Conservation (phyloP, 2,888 invertebrate species). For the Andrena hattorfiana region DNA sequence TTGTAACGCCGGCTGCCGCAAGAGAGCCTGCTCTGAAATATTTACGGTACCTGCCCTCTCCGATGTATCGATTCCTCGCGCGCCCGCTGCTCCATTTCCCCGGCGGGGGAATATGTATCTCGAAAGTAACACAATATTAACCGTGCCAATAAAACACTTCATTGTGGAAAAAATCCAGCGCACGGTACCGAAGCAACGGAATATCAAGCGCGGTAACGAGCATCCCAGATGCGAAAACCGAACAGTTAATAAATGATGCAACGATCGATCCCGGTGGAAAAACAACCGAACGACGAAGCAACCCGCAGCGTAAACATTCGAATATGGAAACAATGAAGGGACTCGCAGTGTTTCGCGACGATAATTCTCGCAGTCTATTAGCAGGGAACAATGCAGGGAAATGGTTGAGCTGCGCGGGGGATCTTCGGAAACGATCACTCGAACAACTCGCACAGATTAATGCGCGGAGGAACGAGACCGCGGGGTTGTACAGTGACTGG, state of each 20-base stretch:
- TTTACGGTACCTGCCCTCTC: conserved; percentile 25
- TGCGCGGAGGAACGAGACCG: neutral
- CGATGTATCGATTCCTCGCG: conserved; percentile 36
- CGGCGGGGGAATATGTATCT: neutral
- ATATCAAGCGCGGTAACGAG: neutral
- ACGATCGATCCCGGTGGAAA: neutral
- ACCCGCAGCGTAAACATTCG: conserved; percentile 2
- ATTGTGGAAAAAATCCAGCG: neutral
- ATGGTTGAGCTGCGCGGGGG: neutral
- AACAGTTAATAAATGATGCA: neutral
- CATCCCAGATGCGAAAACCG: neutral
- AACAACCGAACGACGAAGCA: no score
- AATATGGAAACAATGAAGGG: neutral
- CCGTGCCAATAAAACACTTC: neutral
- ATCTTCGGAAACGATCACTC: conserved; percentile 2
- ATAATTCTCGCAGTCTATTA: neutral
- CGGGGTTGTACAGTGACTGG: neutral
- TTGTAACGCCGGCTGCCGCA: conserved; percentile 15
- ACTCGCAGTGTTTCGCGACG: neutral
- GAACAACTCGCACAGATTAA: neutral
- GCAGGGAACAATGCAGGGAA: neutral
- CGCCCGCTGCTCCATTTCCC: neutral
- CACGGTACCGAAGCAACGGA: neutral
- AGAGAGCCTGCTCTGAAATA: conserved; percentile 18
- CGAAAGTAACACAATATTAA: neutral